These are phyloP conservation scores for Tetramorium parvispinum DNA, from an alignment of 1,140 invertebrate genomes.

Conservation along the genomic window DNA sequence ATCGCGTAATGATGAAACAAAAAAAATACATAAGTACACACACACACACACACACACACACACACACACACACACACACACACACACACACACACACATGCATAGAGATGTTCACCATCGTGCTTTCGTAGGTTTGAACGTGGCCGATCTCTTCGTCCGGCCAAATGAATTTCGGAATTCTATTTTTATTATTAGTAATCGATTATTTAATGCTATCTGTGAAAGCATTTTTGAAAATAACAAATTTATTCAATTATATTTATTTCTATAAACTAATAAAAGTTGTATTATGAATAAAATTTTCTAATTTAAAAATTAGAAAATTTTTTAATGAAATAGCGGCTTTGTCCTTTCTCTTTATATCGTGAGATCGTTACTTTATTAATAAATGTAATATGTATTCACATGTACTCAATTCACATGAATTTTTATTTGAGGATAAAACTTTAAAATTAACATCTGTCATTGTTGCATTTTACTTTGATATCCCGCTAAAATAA, in stretches of 20 bases:
- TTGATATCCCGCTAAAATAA: background rate
- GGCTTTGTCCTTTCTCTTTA: background rate
- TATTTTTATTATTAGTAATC: background rate
- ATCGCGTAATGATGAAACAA: constrained; percentile 44
- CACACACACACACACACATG: constrained; percentile 37
- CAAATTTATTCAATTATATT: background rate
- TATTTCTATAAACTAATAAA: background rate
- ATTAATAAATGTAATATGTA: background rate
- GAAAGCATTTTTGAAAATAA: background rate
- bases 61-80: constrained; percentile 28
- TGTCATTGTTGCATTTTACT: background rate
- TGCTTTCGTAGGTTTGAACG: constrained; percentile 64
- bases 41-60: constrained; percentile 31
- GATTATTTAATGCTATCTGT: background rate
- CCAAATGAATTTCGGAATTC: constrained; percentile 45
- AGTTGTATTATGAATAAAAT: background rate
- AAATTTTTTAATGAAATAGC: background rate
- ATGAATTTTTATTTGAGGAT: background rate
- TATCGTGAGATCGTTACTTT: background rate
- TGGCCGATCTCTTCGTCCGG: constrained; percentile 53
- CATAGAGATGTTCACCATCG: constrained; percentile 58
- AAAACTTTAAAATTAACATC: background rate
- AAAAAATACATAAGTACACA: constrained; percentile 1
- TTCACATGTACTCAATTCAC: background rate
- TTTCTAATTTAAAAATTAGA: background rate